These are phyloP conservation scores for Cyclophora punctaria DNA, from an alignment of 2,888 invertebrate genomes.

Conservation along the genomic window DNA sequence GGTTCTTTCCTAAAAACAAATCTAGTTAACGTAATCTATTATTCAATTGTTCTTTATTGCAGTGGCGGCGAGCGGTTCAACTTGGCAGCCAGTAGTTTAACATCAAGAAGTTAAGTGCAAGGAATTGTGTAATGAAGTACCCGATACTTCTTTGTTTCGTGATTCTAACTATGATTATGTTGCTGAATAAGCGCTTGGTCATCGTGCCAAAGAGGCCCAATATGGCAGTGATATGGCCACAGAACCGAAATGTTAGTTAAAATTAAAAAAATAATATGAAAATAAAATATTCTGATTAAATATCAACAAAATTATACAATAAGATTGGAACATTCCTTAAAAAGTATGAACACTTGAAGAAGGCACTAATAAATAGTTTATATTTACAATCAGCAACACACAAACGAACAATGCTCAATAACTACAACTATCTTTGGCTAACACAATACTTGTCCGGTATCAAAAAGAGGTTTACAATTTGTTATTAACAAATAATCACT, in stretches of 20 bases:
- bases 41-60: too few species aligned
- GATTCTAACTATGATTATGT: too few species aligned
- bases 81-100: too few species aligned
- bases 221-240: conserved; percentile 19
- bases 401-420: conserved; percentile 23
- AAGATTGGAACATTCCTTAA: conserved; percentile 37
- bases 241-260: conserved; percentile 1
- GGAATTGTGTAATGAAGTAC: too few species aligned
- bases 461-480: too few species aligned
- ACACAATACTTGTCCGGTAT: neutral
- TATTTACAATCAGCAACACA: conserved; percentile 21
- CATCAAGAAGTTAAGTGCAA: too few species aligned
- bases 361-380: conserved; percentile 37
- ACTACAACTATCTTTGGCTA: conserved; percentile 23
- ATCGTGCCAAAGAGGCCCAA: neutral
- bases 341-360: conserved; percentile 27
- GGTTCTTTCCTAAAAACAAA: too few species aligned
- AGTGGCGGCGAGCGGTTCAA: too few species aligned
- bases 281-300: conserved; percentile 16
- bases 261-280: conserved; percentile 16
- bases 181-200: too few species aligned
- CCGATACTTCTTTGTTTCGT: too few species aligned
- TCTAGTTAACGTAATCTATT: too few species aligned
- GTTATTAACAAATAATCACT: too few species aligned
- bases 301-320: conserved; percentile 14